A percentile compares a stretch with the other conserved stretches of the same genome.
Evolutionary conservation across 1,140 invertebrate species (phyloP).

Genomic region (Diorhabda sublineata): DNA sequence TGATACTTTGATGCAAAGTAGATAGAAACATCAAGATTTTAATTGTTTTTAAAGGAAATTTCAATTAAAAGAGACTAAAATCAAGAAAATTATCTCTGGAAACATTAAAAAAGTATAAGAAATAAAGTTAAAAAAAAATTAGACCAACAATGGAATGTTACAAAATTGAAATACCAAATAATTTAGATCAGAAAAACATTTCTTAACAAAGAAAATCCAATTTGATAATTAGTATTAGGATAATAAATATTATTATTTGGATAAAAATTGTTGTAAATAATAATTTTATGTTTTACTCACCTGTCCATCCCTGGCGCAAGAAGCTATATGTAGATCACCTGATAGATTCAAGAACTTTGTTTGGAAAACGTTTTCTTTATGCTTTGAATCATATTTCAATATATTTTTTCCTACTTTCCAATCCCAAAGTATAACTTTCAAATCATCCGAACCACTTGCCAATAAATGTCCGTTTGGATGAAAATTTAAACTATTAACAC

Average conservation of each 20-base stretch:
- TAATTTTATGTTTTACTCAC: conserved; percentile 48
- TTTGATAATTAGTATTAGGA: conserved; percentile 1
- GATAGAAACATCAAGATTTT: no score
- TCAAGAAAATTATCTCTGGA: no score
- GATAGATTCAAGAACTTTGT: conserved; percentile 63
- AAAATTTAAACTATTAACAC: conserved; percentile 91
- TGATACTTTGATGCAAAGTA: no score
- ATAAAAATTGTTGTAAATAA: conserved; percentile 5
- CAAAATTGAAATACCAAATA: no score
- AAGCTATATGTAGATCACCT: conserved; percentile 78
- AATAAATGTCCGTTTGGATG: conserved; percentile 71
- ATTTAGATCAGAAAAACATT: no score
- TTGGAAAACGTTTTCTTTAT: conserved; percentile 86
- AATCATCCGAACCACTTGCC: conserved; percentile 88
- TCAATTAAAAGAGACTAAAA: no score
- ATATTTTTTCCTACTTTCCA: conserved; percentile 70
- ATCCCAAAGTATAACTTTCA: conserved; percentile 81
- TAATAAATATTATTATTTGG: conserved; percentile 19
- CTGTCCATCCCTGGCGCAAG: conserved; percentile 85
- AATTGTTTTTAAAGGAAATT: no score
- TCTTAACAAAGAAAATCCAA: no score
- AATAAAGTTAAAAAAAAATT: no score
- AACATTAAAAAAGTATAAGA: no score
- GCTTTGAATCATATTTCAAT: conserved; percentile 69
- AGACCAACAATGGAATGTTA: no score